Evolutionary conservation across 2,797 vertebrate genomes (phyloP), one percentile per base, ranked within the genome.

Genomic region (Tarsius wallacei): DNA sequence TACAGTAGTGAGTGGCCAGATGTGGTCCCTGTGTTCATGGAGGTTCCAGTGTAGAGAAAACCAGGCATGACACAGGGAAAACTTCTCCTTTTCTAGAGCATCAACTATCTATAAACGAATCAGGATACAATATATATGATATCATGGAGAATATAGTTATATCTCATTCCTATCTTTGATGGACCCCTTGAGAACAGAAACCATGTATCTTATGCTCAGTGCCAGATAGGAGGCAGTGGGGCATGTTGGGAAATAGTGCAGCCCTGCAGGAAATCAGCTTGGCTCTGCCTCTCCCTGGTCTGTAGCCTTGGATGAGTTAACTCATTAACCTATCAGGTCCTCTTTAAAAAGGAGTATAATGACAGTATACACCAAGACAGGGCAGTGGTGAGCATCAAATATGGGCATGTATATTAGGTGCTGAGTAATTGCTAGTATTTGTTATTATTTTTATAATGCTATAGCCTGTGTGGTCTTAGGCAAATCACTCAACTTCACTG

Each of bases 401-500:
- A 3, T 22, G 19, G 33, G 42, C 11, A 51, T 42, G 19, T 26
- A n/a, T 78, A 42, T 8, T n/a, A 64, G 42, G 66, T 51, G 24
- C 74, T 42, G 47, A 89, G 13, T 26, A n/a, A 93, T 77, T 51
- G 33, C 21, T 82, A n/a, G 14, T 12, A 57, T 53, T 71, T 49
- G 31, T 84, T 78, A 33, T 61, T 73, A 53, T 61, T 86, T 84
- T 74, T 81, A 70, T 74, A 68, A 66, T 63, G 12, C 13, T 10
- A 66, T 17, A 92, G 36, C 17, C 1, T 19, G 2, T 33, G 19
- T 77, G 9, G 36, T 66, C 84, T 51, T 82, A 42, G 51, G 47
- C 42, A 90, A 74, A 74, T 82, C 59, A 55, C 92, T 83, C 61
- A 87, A 83, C 53, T 64, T 87, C 66, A 73, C 6, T 57, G 22